These are phyloP conservation scores for Mungos mungo DNA, from an alignment of 2,113 vertebrate species.

Conservation along the genomic window DNA sequence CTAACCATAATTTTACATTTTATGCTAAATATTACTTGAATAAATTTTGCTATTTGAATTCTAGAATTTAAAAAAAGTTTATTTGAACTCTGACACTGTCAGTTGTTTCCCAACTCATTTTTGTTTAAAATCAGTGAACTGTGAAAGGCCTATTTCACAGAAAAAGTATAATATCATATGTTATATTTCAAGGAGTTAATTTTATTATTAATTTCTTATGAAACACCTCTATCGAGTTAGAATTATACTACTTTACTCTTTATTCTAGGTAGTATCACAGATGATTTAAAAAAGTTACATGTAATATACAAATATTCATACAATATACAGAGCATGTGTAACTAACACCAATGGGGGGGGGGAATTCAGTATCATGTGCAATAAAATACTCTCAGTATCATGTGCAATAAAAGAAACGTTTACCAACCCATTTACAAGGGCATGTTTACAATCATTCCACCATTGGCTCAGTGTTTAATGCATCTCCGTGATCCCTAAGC, in stretches of 20 bases:
- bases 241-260: constrained; percentile 21
- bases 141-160: background rate
- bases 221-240: background rate
- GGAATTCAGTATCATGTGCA: background rate
- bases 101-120: constrained; percentile 1
- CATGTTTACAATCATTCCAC: background rate
- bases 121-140: background rate
- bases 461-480: constrained; percentile 9
- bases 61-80: background rate
- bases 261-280: background rate
- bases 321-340: background rate
- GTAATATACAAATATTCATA: background rate
- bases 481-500: background rate
- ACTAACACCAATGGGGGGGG: background rate
- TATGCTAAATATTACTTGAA: background rate
- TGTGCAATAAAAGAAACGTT: background rate
- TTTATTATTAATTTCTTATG: constrained; percentile 11
- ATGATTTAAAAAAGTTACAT: constrained; percentile 24
- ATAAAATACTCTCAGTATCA: background rate
- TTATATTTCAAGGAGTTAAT: constrained; percentile 28
- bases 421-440: background rate
- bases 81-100: background rate
- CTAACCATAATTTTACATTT: background rate
- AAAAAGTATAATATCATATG: background rate
- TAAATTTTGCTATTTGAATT: background rate